Evolutionary conservation across 2,797 vertebrate species (phyloP).

Genomic region (Gorsachius magnificus): DNA sequence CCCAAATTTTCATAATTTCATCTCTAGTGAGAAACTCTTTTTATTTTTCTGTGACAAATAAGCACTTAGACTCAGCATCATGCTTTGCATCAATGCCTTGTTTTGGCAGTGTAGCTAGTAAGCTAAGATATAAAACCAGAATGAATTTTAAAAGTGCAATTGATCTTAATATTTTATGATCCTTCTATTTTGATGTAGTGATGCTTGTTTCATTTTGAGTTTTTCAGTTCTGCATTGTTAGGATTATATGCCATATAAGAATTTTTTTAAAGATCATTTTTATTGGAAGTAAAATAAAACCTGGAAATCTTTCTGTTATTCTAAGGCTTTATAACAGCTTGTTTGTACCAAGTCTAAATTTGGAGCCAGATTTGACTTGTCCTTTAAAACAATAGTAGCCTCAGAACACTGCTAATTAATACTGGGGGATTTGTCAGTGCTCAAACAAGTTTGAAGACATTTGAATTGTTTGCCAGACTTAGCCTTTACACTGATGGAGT

Average conservation of each 20-base stretch:
- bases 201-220: not conserved
- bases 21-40: not conserved
- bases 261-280: not conserved
- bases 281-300: not conserved
- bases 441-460: not conserved
- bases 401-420: not conserved
- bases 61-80: not conserved
- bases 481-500: not conserved
- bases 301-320: not conserved
- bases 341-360: not conserved
- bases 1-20: not conserved
- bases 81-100: not conserved
- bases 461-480: not conserved
- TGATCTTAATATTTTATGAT: not conserved
- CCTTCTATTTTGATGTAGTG: not conserved
- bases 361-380: not conserved
- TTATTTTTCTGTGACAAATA: not conserved
- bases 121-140: not conserved
- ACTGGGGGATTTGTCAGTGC: not conserved
- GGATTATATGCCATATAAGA: not conserved
- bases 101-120: not conserved
- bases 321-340: not conserved
- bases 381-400: not conserved
- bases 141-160: not conserved
- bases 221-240: not conserved